phyloP scores from a whole-genome alignment of 1,140 invertebrate genomes.

The Bactericera cockerelli region DNA sequence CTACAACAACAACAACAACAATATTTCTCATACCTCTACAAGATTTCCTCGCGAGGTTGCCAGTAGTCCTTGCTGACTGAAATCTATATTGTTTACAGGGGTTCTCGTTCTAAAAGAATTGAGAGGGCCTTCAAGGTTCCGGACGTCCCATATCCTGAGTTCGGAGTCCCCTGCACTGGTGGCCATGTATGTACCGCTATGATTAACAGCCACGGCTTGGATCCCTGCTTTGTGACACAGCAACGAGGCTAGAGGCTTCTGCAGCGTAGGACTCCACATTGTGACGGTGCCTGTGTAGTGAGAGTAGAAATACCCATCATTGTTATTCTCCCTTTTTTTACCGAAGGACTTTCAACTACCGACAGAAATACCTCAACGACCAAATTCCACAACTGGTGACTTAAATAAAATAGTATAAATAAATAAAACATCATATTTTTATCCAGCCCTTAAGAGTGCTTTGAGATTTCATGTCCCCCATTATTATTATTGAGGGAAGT shows the following conservation, averaged over 20 bases:
- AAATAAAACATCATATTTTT: too few species aligned
- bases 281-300: constrained; percentile 66
- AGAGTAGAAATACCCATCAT: too few species aligned
- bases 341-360: too few species aligned
- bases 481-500: too few species aligned
- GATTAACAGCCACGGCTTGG: constrained; percentile 65
- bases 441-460: too few species aligned
- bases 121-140: constrained; percentile 61
- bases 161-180: constrained; percentile 67
- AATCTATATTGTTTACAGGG: constrained; percentile 55
- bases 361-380: too few species aligned
- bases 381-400: too few species aligned
- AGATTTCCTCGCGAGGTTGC: constrained; percentile 63
- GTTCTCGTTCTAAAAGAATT: constrained; percentile 48
- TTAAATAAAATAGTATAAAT: too few species aligned
- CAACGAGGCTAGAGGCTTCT: constrained; percentile 76
- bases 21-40: constrained; percentile 51
- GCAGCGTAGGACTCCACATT: constrained; percentile 87
- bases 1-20: too few species aligned
- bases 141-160: constrained; percentile 88
- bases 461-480: too few species aligned
- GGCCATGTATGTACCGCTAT: constrained; percentile 75
- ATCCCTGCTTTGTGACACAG: constrained; percentile 77
- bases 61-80: constrained; percentile 77
- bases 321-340: too few species aligned